Conservation (phyloP, 2,113 vertebrate species). For the Eurypyga helias region DNA sequence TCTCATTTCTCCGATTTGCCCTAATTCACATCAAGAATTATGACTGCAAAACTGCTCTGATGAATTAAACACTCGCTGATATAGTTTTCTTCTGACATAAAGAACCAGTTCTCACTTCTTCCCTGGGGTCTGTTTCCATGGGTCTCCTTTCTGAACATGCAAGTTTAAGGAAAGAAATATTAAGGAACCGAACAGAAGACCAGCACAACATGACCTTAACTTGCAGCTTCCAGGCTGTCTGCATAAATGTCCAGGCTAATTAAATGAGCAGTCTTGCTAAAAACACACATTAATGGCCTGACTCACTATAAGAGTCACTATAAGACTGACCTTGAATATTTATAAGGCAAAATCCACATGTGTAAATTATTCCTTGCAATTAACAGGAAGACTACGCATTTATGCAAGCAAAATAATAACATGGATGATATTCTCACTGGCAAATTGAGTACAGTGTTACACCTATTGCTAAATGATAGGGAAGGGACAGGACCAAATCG, state of each 20-base stretch:
- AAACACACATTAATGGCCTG: not conserved
- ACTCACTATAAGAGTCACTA: not conserved
- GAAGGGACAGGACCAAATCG: not conserved
- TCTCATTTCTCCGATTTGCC: not conserved
- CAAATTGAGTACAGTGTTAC: not conserved
- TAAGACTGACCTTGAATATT: slow-evolving; percentile 1
- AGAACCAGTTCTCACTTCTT: not conserved
- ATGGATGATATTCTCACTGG: not conserved
- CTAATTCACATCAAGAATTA: not conserved
- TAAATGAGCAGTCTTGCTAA: not conserved
- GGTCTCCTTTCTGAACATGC: not conserved
- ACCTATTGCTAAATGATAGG: not conserved
- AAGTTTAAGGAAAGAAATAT: not conserved
- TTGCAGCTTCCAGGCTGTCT: not conserved
- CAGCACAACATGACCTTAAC: not conserved
- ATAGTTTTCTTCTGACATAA: not conserved
- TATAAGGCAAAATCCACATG: not conserved
- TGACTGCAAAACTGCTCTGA: not conserved
- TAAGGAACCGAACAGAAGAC: not conserved
- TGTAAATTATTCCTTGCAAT: not conserved
- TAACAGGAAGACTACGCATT: not conserved
- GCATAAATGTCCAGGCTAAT: not conserved
- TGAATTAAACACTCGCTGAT: not conserved
- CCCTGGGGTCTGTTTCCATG: not conserved
- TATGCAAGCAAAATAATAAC: not conserved